A percentile compares a stretch with the other conserved stretches of the same genome.
Conservation (phyloP, 2,113 vertebrate genomes). For the Toxotes chatareus region DNA sequence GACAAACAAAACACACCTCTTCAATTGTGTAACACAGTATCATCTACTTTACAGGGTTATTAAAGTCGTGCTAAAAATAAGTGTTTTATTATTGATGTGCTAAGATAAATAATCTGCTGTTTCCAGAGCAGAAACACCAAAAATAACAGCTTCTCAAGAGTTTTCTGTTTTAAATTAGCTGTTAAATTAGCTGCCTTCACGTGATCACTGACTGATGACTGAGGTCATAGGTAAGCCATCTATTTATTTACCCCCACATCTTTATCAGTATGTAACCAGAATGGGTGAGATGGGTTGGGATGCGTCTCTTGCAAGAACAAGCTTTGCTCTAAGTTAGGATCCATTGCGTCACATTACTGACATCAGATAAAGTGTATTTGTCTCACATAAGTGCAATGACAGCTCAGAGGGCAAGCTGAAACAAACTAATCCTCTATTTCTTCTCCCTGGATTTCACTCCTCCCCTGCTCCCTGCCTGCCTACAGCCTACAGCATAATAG, state of each 20-base stretch:
- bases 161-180: neutral
- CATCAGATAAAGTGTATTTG: slow-evolving; percentile 25
- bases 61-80: neutral
- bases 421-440: slow-evolving; percentile 65
- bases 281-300: neutral
- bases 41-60: neutral
- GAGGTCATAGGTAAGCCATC: slow-evolving; percentile 27
- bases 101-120: neutral
- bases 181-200: neutral
- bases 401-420: slow-evolving; percentile 57
- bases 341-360: slow-evolving; percentile 9
- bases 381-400: slow-evolving; percentile 16
- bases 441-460: slow-evolving; percentile 54
- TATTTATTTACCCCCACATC: slow-evolving; percentile 17
- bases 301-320: slow-evolving; percentile 13
- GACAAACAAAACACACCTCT: neutral
- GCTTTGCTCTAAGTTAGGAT: neutral
- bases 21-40: neutral
- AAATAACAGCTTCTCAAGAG: neutral
- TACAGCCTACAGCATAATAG: slow-evolving; percentile 66
- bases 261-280: slow-evolving; percentile 27
- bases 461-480: slow-evolving; percentile 29
- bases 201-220: slow-evolving; percentile 9
- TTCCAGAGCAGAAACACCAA: neutral
- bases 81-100: neutral